phyloP scores from a whole-genome alignment of 1,140 invertebrate genomes.

The Neodiprion lecontei region DNA sequence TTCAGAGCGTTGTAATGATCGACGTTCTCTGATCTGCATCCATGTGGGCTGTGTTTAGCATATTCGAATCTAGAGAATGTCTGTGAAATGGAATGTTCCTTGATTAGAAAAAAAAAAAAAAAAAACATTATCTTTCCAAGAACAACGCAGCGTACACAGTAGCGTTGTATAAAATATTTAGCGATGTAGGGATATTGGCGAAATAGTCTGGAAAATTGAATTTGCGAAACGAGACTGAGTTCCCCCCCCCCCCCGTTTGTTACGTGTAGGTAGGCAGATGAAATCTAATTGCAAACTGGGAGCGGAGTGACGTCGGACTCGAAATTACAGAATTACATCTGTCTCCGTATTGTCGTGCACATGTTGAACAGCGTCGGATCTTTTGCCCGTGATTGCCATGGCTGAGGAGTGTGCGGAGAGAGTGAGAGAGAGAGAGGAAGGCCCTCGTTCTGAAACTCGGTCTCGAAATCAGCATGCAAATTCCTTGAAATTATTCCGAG shows the following conservation, averaged over 20 bases:
- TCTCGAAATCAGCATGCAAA: conserved; percentile 60
- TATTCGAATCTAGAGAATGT: too few species aligned
- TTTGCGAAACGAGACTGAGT: too few species aligned
- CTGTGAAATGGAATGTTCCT: background rate
- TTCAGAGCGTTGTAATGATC: too few species aligned
- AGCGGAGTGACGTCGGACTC: conserved; percentile 3
- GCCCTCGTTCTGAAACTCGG: conserved; percentile 39
- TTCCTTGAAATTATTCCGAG: conserved; percentile 57
- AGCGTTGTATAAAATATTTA: too few species aligned
- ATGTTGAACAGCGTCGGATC: background rate
- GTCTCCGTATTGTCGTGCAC: background rate
- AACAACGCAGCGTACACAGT: background rate
- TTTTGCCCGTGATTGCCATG: background rate
- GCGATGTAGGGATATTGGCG: too few species aligned
- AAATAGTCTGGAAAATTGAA: too few species aligned
- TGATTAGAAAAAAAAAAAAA: background rate
- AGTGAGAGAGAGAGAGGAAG: background rate
- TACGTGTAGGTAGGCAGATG: background rate
- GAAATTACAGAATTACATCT: conserved; percentile 3
- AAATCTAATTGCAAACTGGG: background rate
- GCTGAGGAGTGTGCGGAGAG: background rate
- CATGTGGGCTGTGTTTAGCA: too few species aligned
- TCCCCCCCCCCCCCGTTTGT: background rate
- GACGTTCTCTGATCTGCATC: too few species aligned
- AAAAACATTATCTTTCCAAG: background rate